phyloP scores from a whole-genome alignment of 2,113 vertebrate genomes.

The Nannobrachium achirus region DNA sequence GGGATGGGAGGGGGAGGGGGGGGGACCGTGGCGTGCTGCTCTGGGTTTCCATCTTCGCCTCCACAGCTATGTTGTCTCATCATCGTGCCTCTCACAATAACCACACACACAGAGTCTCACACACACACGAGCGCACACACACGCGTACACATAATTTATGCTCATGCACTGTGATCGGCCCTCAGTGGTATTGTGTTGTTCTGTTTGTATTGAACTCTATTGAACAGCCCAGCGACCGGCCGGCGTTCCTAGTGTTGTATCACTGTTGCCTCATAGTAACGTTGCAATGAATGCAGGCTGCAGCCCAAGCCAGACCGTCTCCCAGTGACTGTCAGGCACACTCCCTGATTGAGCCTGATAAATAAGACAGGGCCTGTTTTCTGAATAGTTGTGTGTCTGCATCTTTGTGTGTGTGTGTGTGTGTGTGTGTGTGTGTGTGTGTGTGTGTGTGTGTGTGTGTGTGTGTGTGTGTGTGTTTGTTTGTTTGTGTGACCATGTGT shows the following conservation, averaged over 20 bases:
- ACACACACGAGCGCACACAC: background rate
- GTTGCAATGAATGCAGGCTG: no score
- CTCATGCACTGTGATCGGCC: slow-evolving; percentile 27
- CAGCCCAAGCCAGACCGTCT: slow-evolving; percentile 45
- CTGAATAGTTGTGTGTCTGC: background rate
- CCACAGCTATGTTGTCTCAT: slow-evolving; percentile 67
- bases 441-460: slow-evolving; percentile 34
- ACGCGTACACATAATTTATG: background rate
- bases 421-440: slow-evolving; percentile 18
- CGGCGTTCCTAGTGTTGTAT: slow-evolving; percentile 56
- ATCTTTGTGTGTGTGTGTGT: background rate
- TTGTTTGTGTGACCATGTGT: slow-evolving; percentile 5
- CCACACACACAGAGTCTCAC: slow-evolving; percentile 21
- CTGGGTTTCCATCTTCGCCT: slow-evolving; percentile 69
- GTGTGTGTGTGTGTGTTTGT: slow-evolving; percentile 20
- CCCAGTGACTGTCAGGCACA: slow-evolving; percentile 57
- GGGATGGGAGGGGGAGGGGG: background rate
- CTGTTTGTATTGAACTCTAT: slow-evolving; percentile 45
- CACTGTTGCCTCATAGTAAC: slow-evolving; percentile 46
- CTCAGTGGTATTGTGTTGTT: slow-evolving; percentile 37
- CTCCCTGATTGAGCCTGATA: background rate
- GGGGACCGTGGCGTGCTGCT: slow-evolving; percentile 45
- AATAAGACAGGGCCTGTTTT: background rate
- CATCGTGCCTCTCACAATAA: slow-evolving; percentile 43
- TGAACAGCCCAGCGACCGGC: slow-evolving; percentile 53